Conservation (phyloP, 53 echinoderm and acorn worm genomes). For the Luidia sarsii region DNA sequence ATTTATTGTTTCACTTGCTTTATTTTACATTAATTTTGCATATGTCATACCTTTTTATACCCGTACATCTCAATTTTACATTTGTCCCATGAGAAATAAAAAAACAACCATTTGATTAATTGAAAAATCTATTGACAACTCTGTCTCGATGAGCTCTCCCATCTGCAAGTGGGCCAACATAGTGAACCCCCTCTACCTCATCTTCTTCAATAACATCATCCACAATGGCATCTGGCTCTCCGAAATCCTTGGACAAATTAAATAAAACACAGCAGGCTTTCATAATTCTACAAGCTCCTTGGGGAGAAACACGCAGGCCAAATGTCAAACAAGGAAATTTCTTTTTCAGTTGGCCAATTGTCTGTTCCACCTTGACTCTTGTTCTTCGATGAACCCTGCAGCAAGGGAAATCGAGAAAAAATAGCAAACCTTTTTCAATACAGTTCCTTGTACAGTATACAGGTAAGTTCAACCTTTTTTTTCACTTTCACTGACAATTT, state of each 20-base stretch:
- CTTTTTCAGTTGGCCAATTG: slow-evolving; percentile 11
- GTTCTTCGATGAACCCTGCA: slow-evolving; percentile 31
- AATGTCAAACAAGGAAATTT: not conserved
- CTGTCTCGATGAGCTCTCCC: not conserved
- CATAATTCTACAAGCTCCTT: slow-evolving; percentile 3
- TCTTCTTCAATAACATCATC: not conserved
- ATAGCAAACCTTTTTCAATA: no score
- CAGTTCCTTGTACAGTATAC: no score
- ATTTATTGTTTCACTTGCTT: no score
- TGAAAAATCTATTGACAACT: not conserved
- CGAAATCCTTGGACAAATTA: slow-evolving; percentile 26
- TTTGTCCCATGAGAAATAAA: no score
- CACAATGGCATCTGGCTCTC: slow-evolving; percentile 34
- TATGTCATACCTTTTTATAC: no score
- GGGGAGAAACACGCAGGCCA: not conserved
- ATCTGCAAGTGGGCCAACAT: not conserved
- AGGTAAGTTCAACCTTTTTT: no score
- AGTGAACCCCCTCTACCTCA: not conserved
- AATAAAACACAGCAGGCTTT: slow-evolving; percentile 31
- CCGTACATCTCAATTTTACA: no score
- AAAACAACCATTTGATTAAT: no score
- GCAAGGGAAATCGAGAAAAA: not conserved
- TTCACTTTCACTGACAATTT: not conserved
- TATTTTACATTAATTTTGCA: no score
- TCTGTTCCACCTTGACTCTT: slow-evolving; percentile 10